These are phyloP conservation scores for Planiliza haematocheilus DNA, from an alignment of 2,113 vertebrate genomes.

Conservation along the genomic window DNA sequence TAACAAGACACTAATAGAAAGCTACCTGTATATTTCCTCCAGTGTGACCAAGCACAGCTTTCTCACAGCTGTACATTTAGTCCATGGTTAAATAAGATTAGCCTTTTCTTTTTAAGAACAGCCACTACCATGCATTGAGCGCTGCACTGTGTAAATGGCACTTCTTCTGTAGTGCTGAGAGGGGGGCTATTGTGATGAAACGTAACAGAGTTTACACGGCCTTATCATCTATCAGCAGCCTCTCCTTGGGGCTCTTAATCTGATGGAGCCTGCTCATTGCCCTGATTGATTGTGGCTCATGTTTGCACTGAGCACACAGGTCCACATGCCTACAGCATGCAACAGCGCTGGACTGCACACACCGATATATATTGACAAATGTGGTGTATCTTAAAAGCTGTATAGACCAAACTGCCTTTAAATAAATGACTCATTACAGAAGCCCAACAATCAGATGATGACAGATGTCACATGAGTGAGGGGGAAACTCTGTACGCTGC, in stretches of 20 bases:
- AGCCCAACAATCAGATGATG: neutral
- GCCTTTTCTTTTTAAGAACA: conserved; percentile 25
- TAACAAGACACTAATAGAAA: conserved; percentile 27
- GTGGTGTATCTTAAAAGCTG: conserved; percentile 12
- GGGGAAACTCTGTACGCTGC: neutral
- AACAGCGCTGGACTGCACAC: neutral
- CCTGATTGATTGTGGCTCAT: conserved; percentile 12
- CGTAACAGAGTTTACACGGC: conserved; percentile 27
- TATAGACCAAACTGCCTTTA: conserved; percentile 12
- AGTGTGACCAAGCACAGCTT: neutral
- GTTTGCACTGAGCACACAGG: conserved; percentile 1
- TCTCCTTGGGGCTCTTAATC: conserved; percentile 32
- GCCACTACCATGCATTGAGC: conserved; percentile 2
- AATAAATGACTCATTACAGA: conserved; percentile 18
- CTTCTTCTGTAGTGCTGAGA: neutral
- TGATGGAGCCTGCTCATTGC: conserved; percentile 17
- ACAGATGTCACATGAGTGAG: neutral
- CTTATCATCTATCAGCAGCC: conserved; percentile 45
- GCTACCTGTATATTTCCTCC: neutral
- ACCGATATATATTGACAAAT: conserved; percentile 3
- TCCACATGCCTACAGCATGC: neutral
- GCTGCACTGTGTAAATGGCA: neutral
- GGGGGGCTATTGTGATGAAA: conserved; percentile 32
- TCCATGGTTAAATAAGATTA: conserved; percentile 45
- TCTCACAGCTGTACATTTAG: conserved; percentile 13